Evolutionary conservation across 2,113 vertebrate genomes (phyloP), one percentile per base, ranked within the genome.

Genomic region (Centropristis striata): DNA sequence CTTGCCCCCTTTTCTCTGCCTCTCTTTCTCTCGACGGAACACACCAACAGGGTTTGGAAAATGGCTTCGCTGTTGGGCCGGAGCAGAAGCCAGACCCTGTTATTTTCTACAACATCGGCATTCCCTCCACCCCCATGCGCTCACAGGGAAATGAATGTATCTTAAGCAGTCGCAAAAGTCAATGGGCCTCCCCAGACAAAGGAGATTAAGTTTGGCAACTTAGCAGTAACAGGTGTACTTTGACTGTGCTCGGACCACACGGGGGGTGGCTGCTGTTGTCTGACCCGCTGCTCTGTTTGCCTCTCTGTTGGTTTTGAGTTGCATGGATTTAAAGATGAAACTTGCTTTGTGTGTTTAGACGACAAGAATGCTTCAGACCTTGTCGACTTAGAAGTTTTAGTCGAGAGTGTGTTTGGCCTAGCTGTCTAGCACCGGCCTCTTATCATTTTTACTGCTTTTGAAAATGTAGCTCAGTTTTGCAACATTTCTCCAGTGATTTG

Each of bases 41-140:
- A 90, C 94, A 92, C 93, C 93, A 93, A 94, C 91, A 77, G 92
- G 87, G 93, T 73, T 90, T 60, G 84, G 86, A 93, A 94, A 95
- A 94, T 89, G 90, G 90, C 84, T 90, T 93, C 91, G 72, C 90
- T 93, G 91, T 91, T 89, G 88, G 90, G 87, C 86, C 80, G 75
- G 81, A 87, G 86, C 86, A 83, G 71, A 86, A 87, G 88, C 87
- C 88, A 92, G 80, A 90, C 77, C 81, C 81, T 58, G 89, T 81
- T 86, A 80, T 89, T 83, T 90, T 85, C 86, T 81, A 89, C 78
- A 78, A 87, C 70, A 70, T 23, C 50, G 72, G 67, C 84, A 64
- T 68, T 59, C 75, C 82, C 85, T 67, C 71, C 76, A 37, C 85
- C 83, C 72, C 57, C 59, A 25, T 49, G 18, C n/a, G 27, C 90